A percentile compares a stretch with the other conserved stretches of the same genome.
Evolutionary conservation across 2,797 vertebrate genomes (phyloP).

Genomic region (Molothrus aeneus): DNA sequence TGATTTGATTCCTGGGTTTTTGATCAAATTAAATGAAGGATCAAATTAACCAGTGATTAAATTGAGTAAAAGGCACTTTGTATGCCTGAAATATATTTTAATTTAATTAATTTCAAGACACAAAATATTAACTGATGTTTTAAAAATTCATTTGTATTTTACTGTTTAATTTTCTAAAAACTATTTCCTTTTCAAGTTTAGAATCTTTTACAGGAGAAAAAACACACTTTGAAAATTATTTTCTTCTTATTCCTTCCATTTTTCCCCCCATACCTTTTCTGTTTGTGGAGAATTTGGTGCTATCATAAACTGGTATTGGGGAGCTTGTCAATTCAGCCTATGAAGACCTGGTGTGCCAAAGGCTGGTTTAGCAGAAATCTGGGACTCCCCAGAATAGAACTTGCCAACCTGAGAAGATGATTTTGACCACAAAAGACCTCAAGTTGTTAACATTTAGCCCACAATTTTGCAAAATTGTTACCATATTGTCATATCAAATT

Average conservation of each 20-base stretch:
- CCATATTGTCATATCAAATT: neutral
- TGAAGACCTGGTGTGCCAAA: neutral
- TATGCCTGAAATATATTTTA: slow-evolving; percentile 65
- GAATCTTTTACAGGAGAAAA: neutral
- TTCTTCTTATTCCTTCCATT: neutral
- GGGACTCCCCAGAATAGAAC: neutral
- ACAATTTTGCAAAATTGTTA: neutral
- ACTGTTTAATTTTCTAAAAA: slow-evolving; percentile 27
- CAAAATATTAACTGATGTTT: slow-evolving; percentile 37
- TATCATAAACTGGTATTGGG: neutral
- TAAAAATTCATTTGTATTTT: slow-evolving; percentile 46
- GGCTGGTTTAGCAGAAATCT: neutral
- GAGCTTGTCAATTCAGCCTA: neutral
- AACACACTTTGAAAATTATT: neutral
- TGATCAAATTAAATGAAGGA: slow-evolving; percentile 72
- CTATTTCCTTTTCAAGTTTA: neutral
- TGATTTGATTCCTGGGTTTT: slow-evolving; percentile 65
- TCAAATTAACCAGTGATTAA: slow-evolving; percentile 68
- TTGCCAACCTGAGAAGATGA: neutral
- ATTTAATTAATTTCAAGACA: slow-evolving; percentile 60
- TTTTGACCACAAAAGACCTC: neutral
- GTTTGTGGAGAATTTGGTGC: neutral
- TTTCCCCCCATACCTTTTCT: accelerated
- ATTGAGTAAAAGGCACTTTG: slow-evolving; percentile 62
- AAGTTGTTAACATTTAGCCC: neutral